Evolutionary conservation across 2,888 invertebrate genomes (phyloP), one percentile per base, ranked within the genome.

Genomic region (Polydrusus cervinus): DNA sequence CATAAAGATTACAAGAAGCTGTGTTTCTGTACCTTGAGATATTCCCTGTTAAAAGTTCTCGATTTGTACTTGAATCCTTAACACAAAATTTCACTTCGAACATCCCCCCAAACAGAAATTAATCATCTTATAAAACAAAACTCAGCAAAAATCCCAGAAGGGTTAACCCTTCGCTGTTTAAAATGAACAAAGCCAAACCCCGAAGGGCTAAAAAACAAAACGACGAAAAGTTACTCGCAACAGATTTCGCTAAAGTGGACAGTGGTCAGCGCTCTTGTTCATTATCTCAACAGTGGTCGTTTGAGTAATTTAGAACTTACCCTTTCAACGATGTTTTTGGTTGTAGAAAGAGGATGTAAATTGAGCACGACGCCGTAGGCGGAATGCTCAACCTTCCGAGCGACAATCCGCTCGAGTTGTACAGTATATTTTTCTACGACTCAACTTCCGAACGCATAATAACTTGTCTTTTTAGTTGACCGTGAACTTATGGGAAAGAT

Each of bases 221-320:
- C 74, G 77, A 77, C 77, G 75, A 75, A 75, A 74, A 71, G 71
- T 75, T 68, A 64, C 49, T 75, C 57, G 61, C 84, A 85, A 84
- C 84, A 83, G 84, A 85, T 85, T 84, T 83, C 84, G 84, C 84
- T 82, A 81, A 81, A 85, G 82, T 84, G 85, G 85, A 84, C 85
- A 84, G 82, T 82, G 84, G 75, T 74, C 74, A 34, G 61, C 64
- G 61, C 84, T 25, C 83, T 81, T 81, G 83, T 85, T 85, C 83
- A 86, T 86, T 86, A 86, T 85, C 85, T 86, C 85, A 84, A 85
- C 85, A 84, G 49, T 20, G n/a, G 51, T 66, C 47, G 45, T 53
- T 49, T 30, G 67, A 66, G 60, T 61, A 66, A 71, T 71, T 75
- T 75, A 60, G 70, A 38, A 40, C 18, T 51, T 68, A 55, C 49